phyloP scores from a whole-genome alignment of 2,797 vertebrate species.

The Pseudochaenichthys georgianus region DNA sequence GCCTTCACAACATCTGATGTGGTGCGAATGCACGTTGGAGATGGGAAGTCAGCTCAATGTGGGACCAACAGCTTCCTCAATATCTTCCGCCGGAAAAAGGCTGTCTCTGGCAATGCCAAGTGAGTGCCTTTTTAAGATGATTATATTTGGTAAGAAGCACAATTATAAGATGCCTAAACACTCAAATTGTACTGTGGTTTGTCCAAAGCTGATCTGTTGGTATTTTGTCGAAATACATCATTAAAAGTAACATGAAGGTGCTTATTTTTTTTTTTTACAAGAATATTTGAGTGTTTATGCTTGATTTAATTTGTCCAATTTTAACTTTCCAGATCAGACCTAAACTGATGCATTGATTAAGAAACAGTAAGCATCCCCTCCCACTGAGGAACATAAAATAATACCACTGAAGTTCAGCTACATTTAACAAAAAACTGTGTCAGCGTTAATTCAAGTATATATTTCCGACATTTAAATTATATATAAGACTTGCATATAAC shows the following conservation, averaged over 20 bases:
- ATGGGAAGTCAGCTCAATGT: slow-evolving; percentile 92
- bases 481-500: slow-evolving; percentile 74
- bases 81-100: slow-evolving; percentile 98
- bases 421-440: slow-evolving; percentile 27
- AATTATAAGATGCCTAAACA: slow-evolving; percentile 39
- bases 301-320: slow-evolving; percentile 16
- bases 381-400: slow-evolving; percentile 42
- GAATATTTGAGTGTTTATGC: slow-evolving; percentile 47
- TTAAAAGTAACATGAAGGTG: background rate
- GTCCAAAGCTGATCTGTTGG: background rate
- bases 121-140: slow-evolving; percentile 85
- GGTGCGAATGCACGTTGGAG: slow-evolving; percentile 98
- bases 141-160: slow-evolving; percentile 18
- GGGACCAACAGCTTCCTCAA: slow-evolving; percentile 95
- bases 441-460: slow-evolving; percentile 37
- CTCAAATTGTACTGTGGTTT: slow-evolving; percentile 30
- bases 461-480: slow-evolving; percentile 52
- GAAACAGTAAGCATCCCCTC: slow-evolving; percentile 29
- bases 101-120: slow-evolving; percentile 90
- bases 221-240: slow-evolving; percentile 1
- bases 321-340: slow-evolving; percentile 16
- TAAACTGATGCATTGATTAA: slow-evolving; percentile 12
- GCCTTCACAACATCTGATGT: slow-evolving; percentile 99
- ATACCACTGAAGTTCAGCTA: slow-evolving; percentile 20
- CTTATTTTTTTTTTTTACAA: background rate